A percentile compares a stretch with the other conserved stretches of the same genome.
Evolutionary conservation across 2,888 invertebrate species (phyloP).

Genomic region (Dasypogon diadema): DNA sequence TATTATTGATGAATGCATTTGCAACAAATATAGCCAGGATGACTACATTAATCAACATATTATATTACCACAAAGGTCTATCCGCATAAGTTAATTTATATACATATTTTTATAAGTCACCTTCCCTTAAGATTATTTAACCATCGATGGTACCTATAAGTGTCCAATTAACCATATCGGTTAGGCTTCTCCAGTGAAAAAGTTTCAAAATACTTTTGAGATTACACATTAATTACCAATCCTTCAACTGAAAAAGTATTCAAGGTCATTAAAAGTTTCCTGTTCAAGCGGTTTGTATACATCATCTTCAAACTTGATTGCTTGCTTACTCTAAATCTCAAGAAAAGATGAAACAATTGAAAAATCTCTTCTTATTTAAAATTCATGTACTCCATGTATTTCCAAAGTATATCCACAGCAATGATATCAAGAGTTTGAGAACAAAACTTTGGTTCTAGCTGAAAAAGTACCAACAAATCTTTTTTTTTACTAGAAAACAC

Average conservation of each 20-base stretch:
- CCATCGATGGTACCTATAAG: neutral
- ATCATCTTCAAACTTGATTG: slow-evolving; percentile 27
- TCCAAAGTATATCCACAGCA: slow-evolving; percentile 17
- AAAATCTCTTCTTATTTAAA: slow-evolving; percentile 43
- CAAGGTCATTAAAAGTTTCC: slow-evolving; percentile 41
- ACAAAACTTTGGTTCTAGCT: slow-evolving; percentile 27
- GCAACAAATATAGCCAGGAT: too few species aligned
- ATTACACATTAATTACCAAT: slow-evolving; percentile 40
- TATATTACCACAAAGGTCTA: too few species aligned
- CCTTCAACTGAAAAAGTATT: slow-evolving; percentile 21
- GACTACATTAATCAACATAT: too few species aligned
- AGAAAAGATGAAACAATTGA: slow-evolving; percentile 40
- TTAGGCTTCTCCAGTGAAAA: slow-evolving; percentile 24
- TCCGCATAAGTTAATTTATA: too few species aligned
- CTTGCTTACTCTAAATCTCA: slow-evolving; percentile 31
- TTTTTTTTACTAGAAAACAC: slow-evolving; percentile 12
- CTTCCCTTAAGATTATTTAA: neutral
- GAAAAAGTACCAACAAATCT: neutral
- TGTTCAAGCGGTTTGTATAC: slow-evolving; percentile 26
- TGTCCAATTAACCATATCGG: slow-evolving; percentile 14
- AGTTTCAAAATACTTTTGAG: slow-evolving; percentile 20
- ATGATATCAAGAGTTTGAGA: slow-evolving; percentile 21
- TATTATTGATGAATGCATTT: too few species aligned
- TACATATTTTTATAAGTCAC: too few species aligned
- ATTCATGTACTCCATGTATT: slow-evolving; percentile 40